A percentile compares a stretch with the other conserved stretches of the same genome.
phyloP scores from a whole-genome alignment of 2,797 vertebrate species.

The Eidolon dupreanum region DNA sequence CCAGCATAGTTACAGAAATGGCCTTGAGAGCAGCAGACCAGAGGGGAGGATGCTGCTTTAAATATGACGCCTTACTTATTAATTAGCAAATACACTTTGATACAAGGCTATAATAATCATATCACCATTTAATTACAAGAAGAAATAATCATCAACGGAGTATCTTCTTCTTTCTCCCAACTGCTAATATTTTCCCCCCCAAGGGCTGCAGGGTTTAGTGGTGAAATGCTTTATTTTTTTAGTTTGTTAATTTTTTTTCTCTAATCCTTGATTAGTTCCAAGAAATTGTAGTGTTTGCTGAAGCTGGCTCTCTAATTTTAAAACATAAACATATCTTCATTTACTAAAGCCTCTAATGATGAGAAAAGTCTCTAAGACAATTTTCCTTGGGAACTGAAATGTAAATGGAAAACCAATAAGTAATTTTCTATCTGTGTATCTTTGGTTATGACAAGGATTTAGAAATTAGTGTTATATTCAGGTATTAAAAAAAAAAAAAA shows the following conservation, averaged over 20 bases:
- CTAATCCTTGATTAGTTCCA: constrained; percentile 40
- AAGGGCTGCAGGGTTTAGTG: neutral
- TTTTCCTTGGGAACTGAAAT: constrained; percentile 9
- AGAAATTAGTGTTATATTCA: constrained; percentile 23
- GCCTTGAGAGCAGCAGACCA: neutral
- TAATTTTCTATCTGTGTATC: neutral
- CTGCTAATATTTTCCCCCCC: neutral
- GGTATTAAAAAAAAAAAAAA: neutral
- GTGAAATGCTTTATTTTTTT: neutral
- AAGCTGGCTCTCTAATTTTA: constrained; percentile 26
- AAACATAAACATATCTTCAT: constrained; percentile 54
- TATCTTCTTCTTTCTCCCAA: neutral
- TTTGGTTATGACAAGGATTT: neutral
- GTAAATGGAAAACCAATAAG: constrained; percentile 37
- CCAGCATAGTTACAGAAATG: neutral
- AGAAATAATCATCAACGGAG: neutral
- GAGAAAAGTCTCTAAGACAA: neutral
- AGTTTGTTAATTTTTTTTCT: neutral
- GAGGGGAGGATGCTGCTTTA: neutral
- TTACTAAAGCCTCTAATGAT: neutral
- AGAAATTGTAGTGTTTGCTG: constrained; percentile 57
- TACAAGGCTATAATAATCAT: neutral
- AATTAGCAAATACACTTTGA: neutral
- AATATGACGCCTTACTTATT: neutral
- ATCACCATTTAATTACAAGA: neutral